These are phyloP conservation scores for Myotis vivesi DNA, from an alignment of 2,797 vertebrate species.

Conservation along the genomic window DNA sequence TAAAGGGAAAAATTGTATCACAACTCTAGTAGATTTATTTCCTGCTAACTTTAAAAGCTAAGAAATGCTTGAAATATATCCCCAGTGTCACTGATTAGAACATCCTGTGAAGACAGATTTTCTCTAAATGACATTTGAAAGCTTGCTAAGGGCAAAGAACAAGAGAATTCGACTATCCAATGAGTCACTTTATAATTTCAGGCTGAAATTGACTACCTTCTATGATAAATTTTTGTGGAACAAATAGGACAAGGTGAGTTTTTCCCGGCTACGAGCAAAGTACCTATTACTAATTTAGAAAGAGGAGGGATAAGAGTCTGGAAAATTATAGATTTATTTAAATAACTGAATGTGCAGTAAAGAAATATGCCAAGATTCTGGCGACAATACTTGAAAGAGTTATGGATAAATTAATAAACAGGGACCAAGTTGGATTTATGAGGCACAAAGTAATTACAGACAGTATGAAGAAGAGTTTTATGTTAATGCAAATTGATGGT, in stretches of 20 bases:
- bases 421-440: constrained; percentile 69
- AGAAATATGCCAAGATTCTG: constrained; percentile 73
- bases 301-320: constrained; percentile 51
- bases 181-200: constrained; percentile 67
- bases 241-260: constrained; percentile 50
- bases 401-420: constrained; percentile 75
- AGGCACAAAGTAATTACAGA: constrained; percentile 72
- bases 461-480: constrained; percentile 66
- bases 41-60: constrained; percentile 58
- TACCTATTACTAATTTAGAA: constrained; percentile 49
- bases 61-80: constrained; percentile 61
- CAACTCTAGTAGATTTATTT: constrained; percentile 65
- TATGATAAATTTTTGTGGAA: constrained; percentile 16
- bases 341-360: constrained; percentile 74
- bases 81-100: constrained; percentile 65
- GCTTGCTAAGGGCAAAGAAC: constrained; percentile 62
- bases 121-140: constrained; percentile 69
- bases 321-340: constrained; percentile 72
- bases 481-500: constrained; percentile 71
- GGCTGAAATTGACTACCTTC: constrained; percentile 16
- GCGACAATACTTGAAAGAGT: constrained; percentile 64
- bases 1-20: constrained; percentile 24
- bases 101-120: constrained; percentile 63
- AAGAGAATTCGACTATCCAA: constrained; percentile 26
- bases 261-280: constrained; percentile 14